Base-by-base conservation (phyloP, 2,888 invertebrate species). In the Diarsia mendica region DNA sequence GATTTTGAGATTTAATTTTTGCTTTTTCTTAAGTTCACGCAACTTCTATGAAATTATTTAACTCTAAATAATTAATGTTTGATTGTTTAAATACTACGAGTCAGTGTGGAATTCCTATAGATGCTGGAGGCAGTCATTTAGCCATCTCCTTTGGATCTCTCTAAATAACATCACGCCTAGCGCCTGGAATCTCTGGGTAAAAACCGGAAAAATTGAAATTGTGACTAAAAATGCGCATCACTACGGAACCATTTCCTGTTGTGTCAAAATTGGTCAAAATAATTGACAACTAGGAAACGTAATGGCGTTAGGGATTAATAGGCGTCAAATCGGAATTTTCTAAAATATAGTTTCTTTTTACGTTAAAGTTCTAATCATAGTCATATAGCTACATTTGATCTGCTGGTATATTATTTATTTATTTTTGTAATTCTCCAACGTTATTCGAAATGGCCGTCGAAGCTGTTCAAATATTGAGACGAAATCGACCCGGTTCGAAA, bases 401-500 rank as follows among this genome's bases (percentile, higher is more conserved):
- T 64, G 18, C 33, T 53, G 39, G 28, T 15, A 55, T 53, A 28
- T 49, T 64, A 58, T 33, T 15, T 13, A 33, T n/a, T 53, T 15
- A 5, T 11, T 18, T 18, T 80, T 63, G 46, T 66, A n/a, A 51
- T 23, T 28, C 20, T 55, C 13, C 0, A 72, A 71, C 44, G 6
- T 53, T 51, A 66, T 48, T 71, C 28, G 65, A 71, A 97, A 98
- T 98, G 98, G 98, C 98, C 92, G 98, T 98, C 95, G 79, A 79
- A 70, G 97, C 98, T 89, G 97, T 98, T 89, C 97, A 98, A 94
- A 97, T 98, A 96, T 96, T 98, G 90, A 97, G 99, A 96, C 97
- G 99, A 96, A 99, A 99, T 97, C 97, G 98, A 91, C 99, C 99
- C 88, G 99, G 99, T 91, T 98, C 98, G 61, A 98, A 98, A 97